Evolutionary conservation across 2,888 invertebrate genomes (phyloP), one percentile per base, ranked within the genome.

Genomic region (Coenonympha arcania): DNA sequence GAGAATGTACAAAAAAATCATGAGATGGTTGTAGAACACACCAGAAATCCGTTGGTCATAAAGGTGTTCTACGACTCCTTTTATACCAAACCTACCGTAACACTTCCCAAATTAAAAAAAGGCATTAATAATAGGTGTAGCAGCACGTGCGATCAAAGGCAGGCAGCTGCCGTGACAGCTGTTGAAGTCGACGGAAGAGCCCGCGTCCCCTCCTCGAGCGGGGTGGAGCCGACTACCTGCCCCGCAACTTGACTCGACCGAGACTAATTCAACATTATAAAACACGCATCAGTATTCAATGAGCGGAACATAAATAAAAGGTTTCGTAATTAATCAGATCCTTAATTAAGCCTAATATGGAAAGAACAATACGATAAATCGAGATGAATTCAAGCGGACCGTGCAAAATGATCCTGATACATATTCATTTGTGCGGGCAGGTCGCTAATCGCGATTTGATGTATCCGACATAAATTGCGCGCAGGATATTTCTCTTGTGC

Each of bases 91-190:
- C 73, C 71, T 73, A 76, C 68, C 61, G 65, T 66, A 68, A 71
- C 70, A 72, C 66, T 70, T 73, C 64, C 65, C 63, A 69, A 67
- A 65, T 69, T 65, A 68, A 67, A 73, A 76, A 76, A 70, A 77
- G 65, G 65, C 67, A 69, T 70, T 75, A 81, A 81, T 82, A 81
- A 84, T 82, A 78, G 81, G 79, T 75, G 69, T 68, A 69, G 69
- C 62, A 77, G 81, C 85, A 86, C 86, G 85, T 84, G 85, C 79
- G 78, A 64, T 62, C 63, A 62, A 59, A 63, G 59, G 62, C 60
- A 65, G 65, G 77, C 86, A 85, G 86, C 86, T 84, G 86, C 76
- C 66, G 66, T 69, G 84, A 80, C 84, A 84, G 85, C 80, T 84
- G 84, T 72, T 73, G 78, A 69, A 70, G 68, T 66, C 66, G 74